Evolutionary conservation across 2,888 invertebrate species (phyloP), one percentile per base, ranked within the genome.

Genomic region (Harmothoe impar): DNA sequence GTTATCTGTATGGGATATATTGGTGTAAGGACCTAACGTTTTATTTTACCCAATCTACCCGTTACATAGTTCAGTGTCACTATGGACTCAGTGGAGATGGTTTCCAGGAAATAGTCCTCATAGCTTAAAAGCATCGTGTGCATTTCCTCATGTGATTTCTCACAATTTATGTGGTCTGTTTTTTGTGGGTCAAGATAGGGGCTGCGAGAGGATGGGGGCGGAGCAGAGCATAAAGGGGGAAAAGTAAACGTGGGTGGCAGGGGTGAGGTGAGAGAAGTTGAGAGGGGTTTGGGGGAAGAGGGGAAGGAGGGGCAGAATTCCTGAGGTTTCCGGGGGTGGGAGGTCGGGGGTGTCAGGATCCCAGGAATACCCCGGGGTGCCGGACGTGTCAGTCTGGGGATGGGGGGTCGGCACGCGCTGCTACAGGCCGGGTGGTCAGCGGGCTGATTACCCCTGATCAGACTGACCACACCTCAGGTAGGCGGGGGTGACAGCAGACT

Each of bases 361-460:
- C 72, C 29, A 15, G 72, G 29, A 72, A 72, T 29, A 15, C 72
- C 72, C 72, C 72, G 17, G 29, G 31, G 72, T 25, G 25, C 25
- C 31, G 72, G 72, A 72, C 72, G 72, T 72, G 72, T 72, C 72
- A 72, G 72, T 72, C 25, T 25, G 31, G 72, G 29, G 15, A 29
- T 29, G 29, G 29, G 29, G 1, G 72, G 29, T 3, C 7, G 29
- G 72, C 29, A 29, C 31, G 72, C 29, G 72, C 31, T 72, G 0
- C 29, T 15, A 25, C 29, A 25, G 29, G 29, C 72, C 29, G 72
- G 72, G 72, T 15, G 29, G 29, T 72, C 31, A 17, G 72, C 25
- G 72, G 29, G 15, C 3, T 72, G 3, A 62, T 43, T 43, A 62
- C n/a, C 62, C 20, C 20, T 5, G 20, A 12, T 15, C 0, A 20